phyloP scores from a whole-genome alignment of 1,140 invertebrate genomes.

The Drosophila pachea region DNA sequence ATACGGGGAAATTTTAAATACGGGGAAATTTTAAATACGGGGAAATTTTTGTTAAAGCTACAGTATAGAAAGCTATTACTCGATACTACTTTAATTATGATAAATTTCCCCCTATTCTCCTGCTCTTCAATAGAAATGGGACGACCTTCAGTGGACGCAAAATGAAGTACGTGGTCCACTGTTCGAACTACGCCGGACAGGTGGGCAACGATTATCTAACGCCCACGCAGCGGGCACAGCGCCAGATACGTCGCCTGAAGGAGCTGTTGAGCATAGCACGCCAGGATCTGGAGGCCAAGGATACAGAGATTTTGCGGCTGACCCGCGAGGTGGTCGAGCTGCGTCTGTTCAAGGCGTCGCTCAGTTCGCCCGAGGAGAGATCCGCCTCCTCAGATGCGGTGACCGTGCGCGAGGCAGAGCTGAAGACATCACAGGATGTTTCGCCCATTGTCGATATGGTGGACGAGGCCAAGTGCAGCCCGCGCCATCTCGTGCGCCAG shows the following conservation, averaged over 20 bases:
- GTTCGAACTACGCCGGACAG: constrained; percentile 86
- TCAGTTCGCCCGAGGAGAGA: constrained; percentile 86
- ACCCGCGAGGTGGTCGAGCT: constrained; percentile 91
- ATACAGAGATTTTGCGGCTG: constrained; percentile 88
- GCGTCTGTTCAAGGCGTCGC: constrained; percentile 87
- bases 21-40: not conserved
- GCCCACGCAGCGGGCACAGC: constrained; percentile 89
- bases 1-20: not conserved
- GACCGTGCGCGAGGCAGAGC: constrained; percentile 84
- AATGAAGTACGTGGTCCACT: constrained; percentile 90
- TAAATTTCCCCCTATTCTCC: not conserved
- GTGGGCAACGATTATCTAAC: constrained; percentile 89
- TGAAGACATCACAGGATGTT: constrained; percentile 79
- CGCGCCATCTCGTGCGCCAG: constrained; percentile 73
- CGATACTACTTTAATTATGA: too few relatives aligned
- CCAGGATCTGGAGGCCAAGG: constrained; percentile 87
- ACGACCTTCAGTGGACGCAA: constrained; percentile 86
- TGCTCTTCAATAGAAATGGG: constrained; percentile 82
- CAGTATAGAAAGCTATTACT: too few relatives aligned
- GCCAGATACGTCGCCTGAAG: constrained; percentile 87
- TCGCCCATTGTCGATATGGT: constrained; percentile 79
- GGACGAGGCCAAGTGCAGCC: constrained; percentile 79
- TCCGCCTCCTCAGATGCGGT: constrained; percentile 87
- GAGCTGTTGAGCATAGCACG: constrained; percentile 85
- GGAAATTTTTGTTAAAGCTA: not conserved